Percentiles rank a stretch among this genome's conserved stretches.
Conservation (phyloP, 2,113 vertebrate species). For the Callopanchax toddi region DNA sequence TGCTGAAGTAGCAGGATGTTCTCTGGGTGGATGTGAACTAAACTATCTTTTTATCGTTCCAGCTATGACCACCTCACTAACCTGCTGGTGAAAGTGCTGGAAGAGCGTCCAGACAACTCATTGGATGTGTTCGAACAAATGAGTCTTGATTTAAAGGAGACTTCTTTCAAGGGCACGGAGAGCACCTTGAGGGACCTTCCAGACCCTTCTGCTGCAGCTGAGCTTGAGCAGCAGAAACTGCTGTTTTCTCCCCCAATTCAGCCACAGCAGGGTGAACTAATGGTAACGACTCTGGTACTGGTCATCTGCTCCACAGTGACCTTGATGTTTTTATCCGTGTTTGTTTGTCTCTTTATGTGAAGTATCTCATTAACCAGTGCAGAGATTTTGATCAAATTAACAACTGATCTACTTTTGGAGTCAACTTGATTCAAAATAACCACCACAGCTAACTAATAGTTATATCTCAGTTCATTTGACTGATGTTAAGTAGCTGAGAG, state of each 20-base stretch:
- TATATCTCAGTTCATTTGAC: no score
- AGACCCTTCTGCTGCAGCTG: conserved; percentile 66
- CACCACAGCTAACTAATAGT: no score
- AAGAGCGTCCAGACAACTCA: conserved; percentile 84
- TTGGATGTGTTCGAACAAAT: conserved; percentile 90
- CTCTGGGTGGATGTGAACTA: no score
- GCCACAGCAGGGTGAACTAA: conserved; percentile 78
- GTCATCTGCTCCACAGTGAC: neutral
- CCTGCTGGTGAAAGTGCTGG: conserved; percentile 86
- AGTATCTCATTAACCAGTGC: no score
- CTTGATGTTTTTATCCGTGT: no score
- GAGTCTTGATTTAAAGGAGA: conserved; percentile 86
- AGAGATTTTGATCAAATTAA: no score
- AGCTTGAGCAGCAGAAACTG: conserved; percentile 78
- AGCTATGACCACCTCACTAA: conserved; percentile 92
- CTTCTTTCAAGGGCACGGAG: conserved; percentile 77
- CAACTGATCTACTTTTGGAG: no score
- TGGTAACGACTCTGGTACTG: no score
- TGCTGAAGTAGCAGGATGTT: no score
- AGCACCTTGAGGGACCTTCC: conserved; percentile 81
- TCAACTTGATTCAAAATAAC: no score
- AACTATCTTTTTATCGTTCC: conserved; percentile 20
- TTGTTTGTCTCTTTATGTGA: no score
- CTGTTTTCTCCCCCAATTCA: conserved; percentile 81
- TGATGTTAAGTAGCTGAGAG: no score